Evolutionary conservation across 1,140 invertebrate species (phyloP).

Genomic region (Bemisia tabaci): DNA sequence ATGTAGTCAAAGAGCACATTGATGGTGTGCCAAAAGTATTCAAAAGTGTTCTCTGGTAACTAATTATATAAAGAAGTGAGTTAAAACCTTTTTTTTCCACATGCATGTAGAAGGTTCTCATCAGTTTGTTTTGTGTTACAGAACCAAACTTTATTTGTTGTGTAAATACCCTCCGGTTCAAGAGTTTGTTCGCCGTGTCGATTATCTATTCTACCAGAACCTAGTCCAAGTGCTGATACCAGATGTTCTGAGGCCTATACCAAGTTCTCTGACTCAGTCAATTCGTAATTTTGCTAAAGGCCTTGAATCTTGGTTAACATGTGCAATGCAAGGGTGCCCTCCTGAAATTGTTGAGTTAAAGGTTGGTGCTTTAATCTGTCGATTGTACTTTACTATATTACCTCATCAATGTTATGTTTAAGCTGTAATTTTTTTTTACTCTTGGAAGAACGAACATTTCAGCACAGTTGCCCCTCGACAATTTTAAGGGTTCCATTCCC

Average conservation of each 20-base stretch:
- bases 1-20: no score
- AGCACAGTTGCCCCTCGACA: no score
- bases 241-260: slow-evolving; percentile 88
- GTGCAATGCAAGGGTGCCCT: slow-evolving; percentile 75
- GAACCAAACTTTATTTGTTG: slow-evolving; percentile 42
- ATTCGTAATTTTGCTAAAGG: slow-evolving; percentile 89
- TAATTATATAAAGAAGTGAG: no score
- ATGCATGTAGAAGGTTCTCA: no score
- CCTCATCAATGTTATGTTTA: no score
- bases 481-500: no score
- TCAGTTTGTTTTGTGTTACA: no score
- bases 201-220: slow-evolving; percentile 91
- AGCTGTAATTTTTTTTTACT: no score
- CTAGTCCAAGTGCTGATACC: slow-evolving; percentile 91
- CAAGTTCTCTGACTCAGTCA: slow-evolving; percentile 82
- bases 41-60: no score
- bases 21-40: no score
- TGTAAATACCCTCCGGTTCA: slow-evolving; percentile 45
- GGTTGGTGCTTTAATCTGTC: slow-evolving; percentile 33
- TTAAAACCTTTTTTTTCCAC: no score
- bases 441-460: no score
- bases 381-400: neutral
- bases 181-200: slow-evolving; percentile 61
- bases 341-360: slow-evolving; percentile 72
- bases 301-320: slow-evolving; percentile 73